Base-by-base conservation (phyloP, 2,888 invertebrate species). In the Drosophila siamana region DNA sequence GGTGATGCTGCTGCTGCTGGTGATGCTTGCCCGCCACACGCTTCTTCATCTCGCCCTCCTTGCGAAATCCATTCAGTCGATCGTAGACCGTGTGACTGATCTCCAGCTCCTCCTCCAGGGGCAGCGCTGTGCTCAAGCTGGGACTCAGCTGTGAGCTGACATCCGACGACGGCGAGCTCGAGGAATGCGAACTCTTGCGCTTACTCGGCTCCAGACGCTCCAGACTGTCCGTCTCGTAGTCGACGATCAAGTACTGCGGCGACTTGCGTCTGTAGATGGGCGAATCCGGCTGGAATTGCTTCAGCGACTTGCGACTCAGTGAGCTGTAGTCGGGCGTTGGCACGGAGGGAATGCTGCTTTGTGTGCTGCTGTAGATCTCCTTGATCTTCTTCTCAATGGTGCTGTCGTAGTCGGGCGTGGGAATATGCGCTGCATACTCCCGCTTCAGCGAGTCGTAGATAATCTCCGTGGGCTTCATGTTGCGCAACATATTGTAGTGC, bases 61-160 rank as follows among this genome's bases (percentile, higher is more conserved):
- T 91, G 22, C 91, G 88, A 85, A 91, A 90, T 30, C 92, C 92
- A 56, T 91, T 90, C 7, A 91, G 67, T 15, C 91, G 91, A 75
- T 93, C 92, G 66, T 96, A 95, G 2, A 96, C 94, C 2, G 95
- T 95, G 87, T 96, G 96, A 80, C 94, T 93, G 93, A 96, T 96
- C 22, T 96, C 96, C 74, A 96, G 92, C 91, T 96, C 96, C 93
- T 96, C 96, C 88, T 96, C 96, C 89, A 96, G 93, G 0, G 96
- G 96, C 57, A 96, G 90, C 0, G 96, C 96, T 2, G 94, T 94
- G 74, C 96, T 96, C 62, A 96, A 91, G 71, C 95, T 95, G 2
- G 96, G 96, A 84, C 96, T 96, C 0, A 96, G 94, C 82, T 96
- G 96, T 0, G 95, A 94, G 44, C 92, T 91, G 4, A 94, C 91